phyloP scores from a whole-genome alignment of 2,888 invertebrate genomes.

The Griposia aprilina region DNA sequence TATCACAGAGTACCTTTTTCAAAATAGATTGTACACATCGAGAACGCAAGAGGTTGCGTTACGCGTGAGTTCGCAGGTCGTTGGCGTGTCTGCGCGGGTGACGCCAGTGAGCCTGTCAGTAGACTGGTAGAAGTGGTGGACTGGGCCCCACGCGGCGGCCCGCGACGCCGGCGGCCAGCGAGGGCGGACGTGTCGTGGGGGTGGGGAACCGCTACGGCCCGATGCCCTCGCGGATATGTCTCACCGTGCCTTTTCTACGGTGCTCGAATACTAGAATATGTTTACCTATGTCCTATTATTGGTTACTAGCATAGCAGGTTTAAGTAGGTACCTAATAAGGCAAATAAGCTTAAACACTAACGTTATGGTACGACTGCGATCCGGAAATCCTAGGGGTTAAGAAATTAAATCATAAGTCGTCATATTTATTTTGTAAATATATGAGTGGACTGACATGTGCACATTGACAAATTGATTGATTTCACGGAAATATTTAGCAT shows the following conservation, averaged over 20 bases:
- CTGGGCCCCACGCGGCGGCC: constrained; percentile 22
- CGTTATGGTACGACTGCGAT: neutral
- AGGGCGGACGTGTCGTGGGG: constrained; percentile 53
- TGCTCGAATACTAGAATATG: neutral
- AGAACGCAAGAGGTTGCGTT: constrained; percentile 68
- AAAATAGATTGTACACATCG: constrained; percentile 66
- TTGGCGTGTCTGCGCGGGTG: constrained; percentile 45
- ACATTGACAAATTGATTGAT: neutral
- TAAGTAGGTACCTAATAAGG: neutral
- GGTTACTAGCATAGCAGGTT: neutral
- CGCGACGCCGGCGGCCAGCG: constrained; percentile 28
- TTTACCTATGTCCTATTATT: neutral
- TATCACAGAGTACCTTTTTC: constrained; percentile 51
- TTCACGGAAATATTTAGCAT: neutral
- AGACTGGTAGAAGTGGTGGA: constrained; percentile 57
- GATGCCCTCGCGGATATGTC: constrained; percentile 37
- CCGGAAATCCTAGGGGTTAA: neutral
- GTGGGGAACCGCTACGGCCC: constrained; percentile 66
- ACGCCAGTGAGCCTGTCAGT: constrained; percentile 46
- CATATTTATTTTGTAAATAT: neutral
- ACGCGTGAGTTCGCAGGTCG: constrained; percentile 69
- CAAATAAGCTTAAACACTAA: neutral
- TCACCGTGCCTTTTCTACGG: constrained; percentile 20
- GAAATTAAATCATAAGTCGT: neutral
- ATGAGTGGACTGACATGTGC: neutral